These are phyloP conservation scores for Alentia gelatinosa DNA, from an alignment of 2,888 invertebrate genomes.

Conservation along the genomic window DNA sequence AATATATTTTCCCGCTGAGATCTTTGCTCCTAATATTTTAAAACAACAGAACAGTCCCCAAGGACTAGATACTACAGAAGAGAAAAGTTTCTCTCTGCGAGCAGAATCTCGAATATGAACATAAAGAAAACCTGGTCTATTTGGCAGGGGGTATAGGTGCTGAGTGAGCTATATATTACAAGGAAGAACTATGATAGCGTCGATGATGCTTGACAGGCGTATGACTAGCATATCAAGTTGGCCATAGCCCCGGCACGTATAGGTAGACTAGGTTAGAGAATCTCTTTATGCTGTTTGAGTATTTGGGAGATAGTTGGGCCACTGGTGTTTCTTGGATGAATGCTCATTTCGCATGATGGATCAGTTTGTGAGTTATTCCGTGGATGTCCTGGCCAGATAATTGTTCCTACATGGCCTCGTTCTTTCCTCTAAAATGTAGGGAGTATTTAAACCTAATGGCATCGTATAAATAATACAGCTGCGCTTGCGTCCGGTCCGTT, in stretches of 20 bases:
- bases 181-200: neutral
- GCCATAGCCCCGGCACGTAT: neutral
- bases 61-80: too few relatives aligned
- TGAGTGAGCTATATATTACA: neutral
- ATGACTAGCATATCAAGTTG: neutral
- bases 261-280: neutral
- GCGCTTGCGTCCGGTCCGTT: too few relatives aligned
- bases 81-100: too few relatives aligned
- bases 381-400: neutral
- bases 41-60: too few relatives aligned
- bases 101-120: too few relatives aligned
- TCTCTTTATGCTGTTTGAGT: neutral
- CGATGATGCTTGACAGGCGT: neutral
- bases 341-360: neutral
- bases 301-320: neutral
- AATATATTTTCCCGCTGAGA: too few relatives aligned
- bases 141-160: neutral
- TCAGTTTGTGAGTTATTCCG: neutral
- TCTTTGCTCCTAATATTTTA: too few relatives aligned
- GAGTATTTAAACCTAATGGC: neutral
- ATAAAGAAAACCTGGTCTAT: too few relatives aligned
- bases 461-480: neutral
- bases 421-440: neutral
- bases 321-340: neutral
- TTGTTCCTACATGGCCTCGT: neutral